These are phyloP conservation scores for Vulpes lagopus DNA, from an alignment of 2,113 vertebrate genomes.

Conservation along the genomic window DNA sequence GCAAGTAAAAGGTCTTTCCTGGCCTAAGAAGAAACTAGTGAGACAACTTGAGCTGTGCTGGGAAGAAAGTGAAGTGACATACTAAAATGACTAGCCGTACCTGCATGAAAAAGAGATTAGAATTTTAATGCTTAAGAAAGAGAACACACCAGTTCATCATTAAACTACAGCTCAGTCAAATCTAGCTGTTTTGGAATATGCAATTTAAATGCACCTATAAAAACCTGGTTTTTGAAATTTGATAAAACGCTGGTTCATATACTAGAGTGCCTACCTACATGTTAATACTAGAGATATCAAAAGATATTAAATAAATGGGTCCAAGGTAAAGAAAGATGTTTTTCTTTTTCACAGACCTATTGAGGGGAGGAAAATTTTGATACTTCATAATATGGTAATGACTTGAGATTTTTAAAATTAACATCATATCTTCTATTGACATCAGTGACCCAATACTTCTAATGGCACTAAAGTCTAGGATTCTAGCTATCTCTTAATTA, in stretches of 20 bases:
- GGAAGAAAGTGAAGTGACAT: neutral
- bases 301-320: neutral
- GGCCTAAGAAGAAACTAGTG: neutral
- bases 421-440: neutral
- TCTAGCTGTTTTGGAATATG: neutral
- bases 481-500: conserved; percentile 2
- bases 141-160: neutral
- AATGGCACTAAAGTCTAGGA: neutral
- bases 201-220: neutral
- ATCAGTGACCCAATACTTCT: neutral
- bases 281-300: neutral
- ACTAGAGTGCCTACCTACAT: neutral
- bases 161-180: conserved; percentile 18
- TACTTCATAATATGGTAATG: neutral
- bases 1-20: neutral
- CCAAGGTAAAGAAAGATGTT: neutral
- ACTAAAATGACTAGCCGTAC: neutral
- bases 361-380: neutral
- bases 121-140: neutral
- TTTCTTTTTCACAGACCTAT: neutral
- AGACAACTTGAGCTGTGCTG: neutral
- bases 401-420: neutral
- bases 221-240: conserved; percentile 43
- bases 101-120: neutral
- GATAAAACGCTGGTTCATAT: conserved; percentile 8